A percentile compares a stretch with the other conserved stretches of the same genome.
phyloP scores from a whole-genome alignment of 2,888 invertebrate species.

The Chrysolina haemoptera region DNA sequence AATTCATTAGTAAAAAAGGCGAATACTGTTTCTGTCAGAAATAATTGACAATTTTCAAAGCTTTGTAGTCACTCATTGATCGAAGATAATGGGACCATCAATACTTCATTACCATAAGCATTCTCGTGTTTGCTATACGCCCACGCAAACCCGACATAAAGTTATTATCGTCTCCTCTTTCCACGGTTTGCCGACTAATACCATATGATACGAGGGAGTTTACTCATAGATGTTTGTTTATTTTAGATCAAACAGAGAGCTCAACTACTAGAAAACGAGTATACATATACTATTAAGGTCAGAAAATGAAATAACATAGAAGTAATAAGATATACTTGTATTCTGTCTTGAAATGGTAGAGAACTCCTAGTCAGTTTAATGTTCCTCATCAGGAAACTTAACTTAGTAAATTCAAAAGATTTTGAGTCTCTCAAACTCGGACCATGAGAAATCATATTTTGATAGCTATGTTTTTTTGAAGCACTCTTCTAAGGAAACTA shows the following conservation, averaged over 20 bases:
- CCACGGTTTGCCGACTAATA: neutral
- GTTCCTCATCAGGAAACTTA: too few relatives aligned
- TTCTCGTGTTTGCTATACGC: neutral
- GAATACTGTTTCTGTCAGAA: neutral
- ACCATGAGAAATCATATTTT: too few relatives aligned
- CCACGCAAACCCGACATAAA: neutral
- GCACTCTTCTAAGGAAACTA: too few relatives aligned
- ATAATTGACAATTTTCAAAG: slow-evolving; percentile 6
- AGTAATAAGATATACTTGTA: neutral
- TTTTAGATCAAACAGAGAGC: neutral
- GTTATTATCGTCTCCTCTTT: neutral
- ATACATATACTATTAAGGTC: neutral
- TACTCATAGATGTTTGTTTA: neutral
- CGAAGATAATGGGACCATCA: neutral
- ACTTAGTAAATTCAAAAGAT: too few relatives aligned
- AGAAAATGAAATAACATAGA: neutral
- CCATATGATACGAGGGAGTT: neutral
- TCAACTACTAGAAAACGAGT: neutral
- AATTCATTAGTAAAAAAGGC: neutral
- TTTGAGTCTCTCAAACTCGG: too few relatives aligned
- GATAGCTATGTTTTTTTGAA: too few relatives aligned
- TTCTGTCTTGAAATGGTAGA: too few relatives aligned
- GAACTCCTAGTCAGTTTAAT: too few relatives aligned
- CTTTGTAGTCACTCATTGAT: neutral
- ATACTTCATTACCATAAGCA: neutral